Evolutionary conservation across 2,113 vertebrate species (phyloP).

Genomic region (Ginglymostoma cirratum): DNA sequence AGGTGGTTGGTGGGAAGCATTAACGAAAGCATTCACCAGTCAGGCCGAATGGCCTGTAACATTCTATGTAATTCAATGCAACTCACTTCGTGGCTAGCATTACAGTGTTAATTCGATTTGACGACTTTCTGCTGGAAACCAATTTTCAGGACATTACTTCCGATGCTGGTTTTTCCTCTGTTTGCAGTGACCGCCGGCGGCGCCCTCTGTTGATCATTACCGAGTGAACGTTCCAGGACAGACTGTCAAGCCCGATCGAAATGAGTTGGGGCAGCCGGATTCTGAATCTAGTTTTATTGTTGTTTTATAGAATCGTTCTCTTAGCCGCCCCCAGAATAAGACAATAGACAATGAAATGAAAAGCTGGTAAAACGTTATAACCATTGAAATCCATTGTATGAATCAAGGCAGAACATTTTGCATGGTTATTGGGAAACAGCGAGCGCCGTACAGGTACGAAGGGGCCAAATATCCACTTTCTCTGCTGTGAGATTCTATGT

Average conservation of each 20-base stretch:
- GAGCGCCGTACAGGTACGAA: background rate
- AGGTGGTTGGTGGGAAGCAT: background rate
- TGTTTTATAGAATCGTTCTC: background rate
- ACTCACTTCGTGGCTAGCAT: background rate
- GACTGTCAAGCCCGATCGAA: too few species aligned
- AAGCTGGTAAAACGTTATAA: too few species aligned
- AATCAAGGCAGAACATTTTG: background rate
- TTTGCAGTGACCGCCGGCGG: background rate
- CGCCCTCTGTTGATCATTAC: conserved; percentile 31
- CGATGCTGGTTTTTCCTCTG: too few species aligned
- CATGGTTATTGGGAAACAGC: too few species aligned
- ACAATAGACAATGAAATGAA: background rate
- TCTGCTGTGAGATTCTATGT: background rate
- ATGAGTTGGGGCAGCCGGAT: background rate
- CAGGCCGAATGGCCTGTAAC: background rate
- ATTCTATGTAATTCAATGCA: background rate
- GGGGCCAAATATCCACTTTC: background rate
- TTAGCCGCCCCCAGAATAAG: background rate
- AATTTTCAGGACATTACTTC: background rate
- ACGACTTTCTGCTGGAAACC: too few species aligned
- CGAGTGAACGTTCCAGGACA: background rate
- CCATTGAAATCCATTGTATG: background rate
- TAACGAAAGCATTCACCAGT: background rate
- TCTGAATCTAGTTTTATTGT: background rate
- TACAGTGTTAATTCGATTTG: background rate